phyloP scores from a whole-genome alignment of 2,797 vertebrate species.

The Etheostoma nigrum region DNA sequence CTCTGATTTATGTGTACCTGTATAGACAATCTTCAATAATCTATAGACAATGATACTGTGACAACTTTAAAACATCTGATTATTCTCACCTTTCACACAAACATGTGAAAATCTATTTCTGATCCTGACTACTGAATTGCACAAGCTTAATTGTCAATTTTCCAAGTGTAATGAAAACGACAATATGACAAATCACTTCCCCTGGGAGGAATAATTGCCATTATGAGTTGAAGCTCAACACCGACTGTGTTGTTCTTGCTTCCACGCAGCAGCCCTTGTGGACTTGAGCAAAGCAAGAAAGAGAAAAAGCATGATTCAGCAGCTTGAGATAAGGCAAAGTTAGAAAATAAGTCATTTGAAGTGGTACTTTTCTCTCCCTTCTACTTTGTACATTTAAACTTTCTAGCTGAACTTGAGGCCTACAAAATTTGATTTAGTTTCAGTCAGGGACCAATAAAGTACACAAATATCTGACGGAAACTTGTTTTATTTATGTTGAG shows the following conservation, averaged over 20 bases:
- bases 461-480: background rate
- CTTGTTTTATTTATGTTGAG: background rate
- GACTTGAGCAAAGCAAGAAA: conserved; percentile 30
- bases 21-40: background rate
- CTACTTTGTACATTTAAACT: background rate
- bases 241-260: background rate
- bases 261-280: conserved; percentile 14
- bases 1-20: background rate
- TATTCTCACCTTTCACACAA: background rate
- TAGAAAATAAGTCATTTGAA: conserved; percentile 5
- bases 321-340: conserved; percentile 9
- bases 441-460: background rate
- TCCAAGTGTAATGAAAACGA: conserved; percentile 6
- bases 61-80: background rate
- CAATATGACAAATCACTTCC: conserved; percentile 26
- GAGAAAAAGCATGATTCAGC: conserved; percentile 44
- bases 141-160: conserved; percentile 9
- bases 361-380: background rate
- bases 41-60: background rate
- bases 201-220: conserved; percentile 19
- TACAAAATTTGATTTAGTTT: background rate
- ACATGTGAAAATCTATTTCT: background rate
- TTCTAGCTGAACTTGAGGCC: background rate
- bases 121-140: background rate
- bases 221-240: conserved; percentile 19